Percentiles rank a stretch among this genome's conserved stretches.
phyloP scores from a whole-genome alignment of 2,113 vertebrate genomes.

The Passer montanus region DNA sequence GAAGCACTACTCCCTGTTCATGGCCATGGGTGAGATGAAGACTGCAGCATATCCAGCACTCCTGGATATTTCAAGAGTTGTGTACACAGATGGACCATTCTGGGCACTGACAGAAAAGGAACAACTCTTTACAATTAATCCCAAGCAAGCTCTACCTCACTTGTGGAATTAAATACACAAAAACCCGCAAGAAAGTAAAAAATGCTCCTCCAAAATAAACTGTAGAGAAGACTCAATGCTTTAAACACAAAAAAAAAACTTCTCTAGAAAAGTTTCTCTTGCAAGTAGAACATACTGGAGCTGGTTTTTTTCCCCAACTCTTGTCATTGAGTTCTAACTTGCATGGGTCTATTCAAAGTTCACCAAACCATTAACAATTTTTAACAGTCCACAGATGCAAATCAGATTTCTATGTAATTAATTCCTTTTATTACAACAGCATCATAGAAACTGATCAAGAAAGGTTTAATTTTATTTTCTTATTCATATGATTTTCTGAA shows the following conservation, averaged over 20 bases:
- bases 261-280: not conserved
- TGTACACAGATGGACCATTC: not conserved
- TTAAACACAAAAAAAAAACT: not conserved
- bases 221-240: not conserved
- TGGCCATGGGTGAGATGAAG: not conserved
- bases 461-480: not conserved
- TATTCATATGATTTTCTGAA: not conserved
- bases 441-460: not conserved
- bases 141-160: not conserved
- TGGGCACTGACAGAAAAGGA: not conserved
- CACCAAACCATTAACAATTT: not conserved
- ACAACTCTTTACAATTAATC: not conserved
- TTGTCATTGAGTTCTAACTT: not conserved
- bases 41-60: not conserved
- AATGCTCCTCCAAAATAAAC: not conserved
- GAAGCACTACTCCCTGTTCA: not conserved
- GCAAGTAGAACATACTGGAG: not conserved
- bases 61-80: not conserved
- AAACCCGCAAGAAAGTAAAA: not conserved
- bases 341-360: not conserved
- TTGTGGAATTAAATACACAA: not conserved
- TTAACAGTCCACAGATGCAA: not conserved
- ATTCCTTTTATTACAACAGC: not conserved
- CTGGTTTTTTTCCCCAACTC: not conserved
- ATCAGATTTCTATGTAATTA: not conserved